Evolutionary conservation across 2,888 invertebrate genomes (phyloP), one percentile per base, ranked within the genome.

Genomic region (Euzetes globulus): DNA sequence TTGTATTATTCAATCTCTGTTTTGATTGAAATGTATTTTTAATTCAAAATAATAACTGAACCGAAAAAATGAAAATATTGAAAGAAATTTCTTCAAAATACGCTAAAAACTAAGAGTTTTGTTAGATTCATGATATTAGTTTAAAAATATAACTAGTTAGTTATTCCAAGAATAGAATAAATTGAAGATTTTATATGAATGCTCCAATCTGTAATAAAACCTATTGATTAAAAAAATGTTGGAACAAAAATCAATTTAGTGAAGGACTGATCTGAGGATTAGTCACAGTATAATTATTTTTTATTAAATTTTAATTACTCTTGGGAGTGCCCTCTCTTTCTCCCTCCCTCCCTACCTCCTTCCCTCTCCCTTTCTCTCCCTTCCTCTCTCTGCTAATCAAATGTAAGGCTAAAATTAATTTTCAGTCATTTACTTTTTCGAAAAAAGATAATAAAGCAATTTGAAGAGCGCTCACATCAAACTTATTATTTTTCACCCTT

Each of bases 391-490:
- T 52, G 19, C 22, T 22, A 19, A 52, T 52, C 22, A 19, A n/a
- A n/a, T 6, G 4, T 55, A 22, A 19, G 25, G 19, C 19, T 4
- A 58, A n/a, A 58, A 25, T 27, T 3, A 19, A 25, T 58, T 58
- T 55, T 55, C 25, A 9, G 25, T 55, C 55, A 55, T 55, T 47
- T 55, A 55, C n/a, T 55, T 55, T 58, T 58, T 22, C 58, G 17
- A 58, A 11, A 25, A 58, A 58, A 58, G 22, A 58, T 58, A 58
- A 58, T 58, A 58, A 58, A 58, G 25, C 13, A 58, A 58, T 58
- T 58, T 25, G 58, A 11, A 25, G 22, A 52, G 52, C 2, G 52
- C n/a, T 52, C 22, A 19, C 52, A 52, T 58, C 27, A 58, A 27
- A 27, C 11, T 15, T 27, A 58, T 25, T 27, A 5, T 25, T 27